Evolutionary conservation across 2,888 invertebrate genomes (phyloP).

Genomic region (Luperina testacea): DNA sequence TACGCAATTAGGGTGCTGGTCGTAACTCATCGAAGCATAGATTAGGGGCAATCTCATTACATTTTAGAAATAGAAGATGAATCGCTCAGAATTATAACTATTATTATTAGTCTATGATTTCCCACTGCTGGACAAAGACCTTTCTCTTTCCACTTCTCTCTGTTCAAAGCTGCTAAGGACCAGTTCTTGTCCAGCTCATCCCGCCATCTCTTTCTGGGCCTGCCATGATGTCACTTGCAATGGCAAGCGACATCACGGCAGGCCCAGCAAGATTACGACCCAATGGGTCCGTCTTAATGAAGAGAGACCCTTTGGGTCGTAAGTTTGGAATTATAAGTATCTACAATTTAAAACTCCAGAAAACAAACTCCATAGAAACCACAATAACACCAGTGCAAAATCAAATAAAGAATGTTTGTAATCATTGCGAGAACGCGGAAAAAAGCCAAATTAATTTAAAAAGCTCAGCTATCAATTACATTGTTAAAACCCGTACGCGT

Average conservation of each 20-base stretch:
- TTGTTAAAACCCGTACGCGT: constrained; percentile 61
- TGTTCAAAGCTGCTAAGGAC: too few species aligned
- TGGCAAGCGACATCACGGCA: too few species aligned
- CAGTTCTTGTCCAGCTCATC: not conserved
- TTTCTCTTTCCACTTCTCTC: too few species aligned
- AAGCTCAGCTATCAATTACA: constrained; percentile 63
- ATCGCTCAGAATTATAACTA: not conserved
- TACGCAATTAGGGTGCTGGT: too few species aligned
- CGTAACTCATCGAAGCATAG: not conserved
- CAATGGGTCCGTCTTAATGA: too few species aligned
- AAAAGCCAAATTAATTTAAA: constrained; percentile 39
- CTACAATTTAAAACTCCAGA: not conserved
- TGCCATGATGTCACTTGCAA: too few species aligned
- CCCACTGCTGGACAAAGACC: too few species aligned
- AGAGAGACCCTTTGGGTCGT: too few species aligned
- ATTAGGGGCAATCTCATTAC: not conserved
- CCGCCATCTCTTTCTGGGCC: too few species aligned
- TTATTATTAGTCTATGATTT: too few species aligned
- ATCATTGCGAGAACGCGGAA: not conserved
- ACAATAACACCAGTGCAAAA: constrained; percentile 3
- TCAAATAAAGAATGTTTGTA: not conserved
- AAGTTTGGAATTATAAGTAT: too few species aligned
- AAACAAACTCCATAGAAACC: not conserved
- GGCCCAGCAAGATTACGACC: too few species aligned
- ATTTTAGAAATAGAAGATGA: not conserved